These are phyloP conservation scores for Macrotis lagotis DNA, from an alignment of 2,113 vertebrate species.

Conservation along the genomic window DNA sequence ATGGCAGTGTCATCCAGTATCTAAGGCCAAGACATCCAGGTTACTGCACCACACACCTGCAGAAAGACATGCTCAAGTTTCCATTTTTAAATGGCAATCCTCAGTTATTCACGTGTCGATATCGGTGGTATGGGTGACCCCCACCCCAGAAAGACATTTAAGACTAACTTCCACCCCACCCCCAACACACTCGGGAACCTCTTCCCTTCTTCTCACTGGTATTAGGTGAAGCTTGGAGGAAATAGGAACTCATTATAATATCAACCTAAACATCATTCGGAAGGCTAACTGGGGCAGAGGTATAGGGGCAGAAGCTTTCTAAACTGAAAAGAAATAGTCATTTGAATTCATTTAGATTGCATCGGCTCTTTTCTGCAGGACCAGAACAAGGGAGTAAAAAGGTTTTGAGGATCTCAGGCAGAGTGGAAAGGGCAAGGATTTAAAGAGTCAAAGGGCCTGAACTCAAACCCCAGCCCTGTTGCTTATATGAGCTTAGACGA, in stretches of 20 bases:
- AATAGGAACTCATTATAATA: slow-evolving; percentile 44
- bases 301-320: slow-evolving; percentile 21
- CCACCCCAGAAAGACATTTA: background rate
- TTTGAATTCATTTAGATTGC: slow-evolving; percentile 43
- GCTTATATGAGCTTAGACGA: background rate
- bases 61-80: background rate
- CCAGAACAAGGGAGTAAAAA: background rate
- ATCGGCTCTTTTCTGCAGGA: slow-evolving; percentile 35
- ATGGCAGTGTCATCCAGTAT: slow-evolving; percentile 45
- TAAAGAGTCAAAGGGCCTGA: background rate
- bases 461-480: background rate
- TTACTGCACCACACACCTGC: slow-evolving; percentile 8
- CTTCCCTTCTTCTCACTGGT: slow-evolving; percentile 14
- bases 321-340: background rate
- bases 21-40: slow-evolving; percentile 19
- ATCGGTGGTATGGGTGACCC: slow-evolving; percentile 36
- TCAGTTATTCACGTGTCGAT: slow-evolving; percentile 10
- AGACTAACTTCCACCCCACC: background rate
- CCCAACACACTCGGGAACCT: slow-evolving; percentile 10
- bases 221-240: slow-evolving; percentile 30
- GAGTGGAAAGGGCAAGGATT: background rate
- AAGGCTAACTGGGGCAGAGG: background rate
- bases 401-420: background rate
- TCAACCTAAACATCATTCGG: slow-evolving; percentile 6
- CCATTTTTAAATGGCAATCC: background rate